Evolutionary conservation across 2,888 invertebrate genomes (phyloP).

Genomic region (Sminthurides aquaticus): DNA sequence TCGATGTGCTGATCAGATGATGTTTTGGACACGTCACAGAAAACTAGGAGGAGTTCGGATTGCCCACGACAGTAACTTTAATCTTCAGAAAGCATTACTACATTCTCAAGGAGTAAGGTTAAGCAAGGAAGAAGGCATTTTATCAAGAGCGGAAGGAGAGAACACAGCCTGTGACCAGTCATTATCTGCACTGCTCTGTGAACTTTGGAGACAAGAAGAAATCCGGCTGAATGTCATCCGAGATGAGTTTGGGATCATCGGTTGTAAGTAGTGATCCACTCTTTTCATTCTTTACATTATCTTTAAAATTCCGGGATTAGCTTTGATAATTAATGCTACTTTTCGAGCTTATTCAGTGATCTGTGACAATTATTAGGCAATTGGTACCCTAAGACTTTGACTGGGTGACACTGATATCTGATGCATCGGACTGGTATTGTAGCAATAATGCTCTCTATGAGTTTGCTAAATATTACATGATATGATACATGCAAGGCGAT

Average conservation of each 20-base stretch:
- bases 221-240: slow-evolving; percentile 28
- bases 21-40: slow-evolving; percentile 31
- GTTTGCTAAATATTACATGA: too few species aligned
- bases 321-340: too few species aligned
- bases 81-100: background rate
- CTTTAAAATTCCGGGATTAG: background rate
- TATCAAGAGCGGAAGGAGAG: background rate
- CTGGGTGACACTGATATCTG: too few species aligned
- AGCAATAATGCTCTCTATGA: too few species aligned
- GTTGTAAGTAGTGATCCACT: slow-evolving; percentile 28
- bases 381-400: too few species aligned
- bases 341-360: too few species aligned
- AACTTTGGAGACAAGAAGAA: slow-evolving; percentile 40
- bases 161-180: slow-evolving; percentile 19
- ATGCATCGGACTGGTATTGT: too few species aligned
- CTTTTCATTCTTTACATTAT: background rate
- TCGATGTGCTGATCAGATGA: slow-evolving; percentile 35
- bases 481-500: too few species aligned
- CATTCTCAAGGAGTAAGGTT: background rate
- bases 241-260: slow-evolving; percentile 35
- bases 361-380: too few species aligned
- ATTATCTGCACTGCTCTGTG: slow-evolving; percentile 33
- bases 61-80: slow-evolving; percentile 22
- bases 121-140: background rate
- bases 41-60: slow-evolving; percentile 9